Base-by-base conservation (phyloP, 92 coral and sea anemone genomes). In the Desmophyllum pertusum region DNA sequence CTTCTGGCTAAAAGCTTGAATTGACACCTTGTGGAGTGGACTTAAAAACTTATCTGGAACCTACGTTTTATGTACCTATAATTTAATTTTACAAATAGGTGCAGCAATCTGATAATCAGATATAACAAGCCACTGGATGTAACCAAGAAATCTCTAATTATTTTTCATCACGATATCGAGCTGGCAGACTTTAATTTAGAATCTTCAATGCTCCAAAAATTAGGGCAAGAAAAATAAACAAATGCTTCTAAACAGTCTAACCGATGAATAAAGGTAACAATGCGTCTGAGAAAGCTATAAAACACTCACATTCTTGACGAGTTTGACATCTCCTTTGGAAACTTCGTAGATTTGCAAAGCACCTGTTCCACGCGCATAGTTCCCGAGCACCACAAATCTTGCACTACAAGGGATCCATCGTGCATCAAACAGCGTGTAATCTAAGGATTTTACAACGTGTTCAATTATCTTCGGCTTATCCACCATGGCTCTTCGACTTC, bases 361-460 rank as follows among this genome's bases (percentile, higher is more conserved):
- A 17, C 98, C 98, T 18, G 98, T 96, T n/a, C 98, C 98, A 53
- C 95, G 88, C 2, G 98, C 94, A 83, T 94, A 93, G 69, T 95
- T 94, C 66, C 98, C 98, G 35, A 96, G 96, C 14, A 94, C 98
- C 80, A 96, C 98, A 87, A 96, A 96, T 75, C 95, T 86, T 23
- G 98, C 98, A 77, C 98, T 96, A 61, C 91, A 95, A 13, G 98
- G 98, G 29, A 96, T 91, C 98, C 98, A 96, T 74, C 95, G 93
- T 13, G 92, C 92, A 64, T 96, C 98, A 63, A 88, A 96, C 6
- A 95, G 87, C 50, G 98, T 96, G 81, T 79, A 94, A 77, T 96
- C 95, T 35, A 96, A 77, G 4, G 96, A 88, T 59, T 93, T 96
- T 17, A 88, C 88, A 25, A 91, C 98, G 65, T 96, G 98, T 9